Evolutionary conservation across 2,113 vertebrate species (phyloP).

Genomic region (Rana temporaria): DNA sequence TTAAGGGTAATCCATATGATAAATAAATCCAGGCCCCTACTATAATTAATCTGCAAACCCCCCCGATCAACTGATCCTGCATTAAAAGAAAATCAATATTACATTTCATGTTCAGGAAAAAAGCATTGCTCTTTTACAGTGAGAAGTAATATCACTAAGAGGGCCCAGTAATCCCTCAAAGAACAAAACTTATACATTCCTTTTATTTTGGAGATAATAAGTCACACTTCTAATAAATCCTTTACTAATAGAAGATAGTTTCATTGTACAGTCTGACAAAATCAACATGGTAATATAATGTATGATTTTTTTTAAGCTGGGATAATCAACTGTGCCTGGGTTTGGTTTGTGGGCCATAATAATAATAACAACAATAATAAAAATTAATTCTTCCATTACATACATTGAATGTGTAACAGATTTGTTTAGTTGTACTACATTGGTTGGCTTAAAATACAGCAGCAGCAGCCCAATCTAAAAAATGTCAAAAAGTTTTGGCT

Average conservation of each 20-base stretch:
- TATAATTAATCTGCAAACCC: constrained; percentile 24
- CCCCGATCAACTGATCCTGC: constrained; percentile 37
- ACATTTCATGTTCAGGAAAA: constrained; percentile 15
- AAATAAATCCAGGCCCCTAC: constrained; percentile 15
- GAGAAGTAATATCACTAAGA: neutral
- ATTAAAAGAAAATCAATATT: constrained; percentile 48
- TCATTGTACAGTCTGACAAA: neutral
- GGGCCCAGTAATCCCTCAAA: neutral
- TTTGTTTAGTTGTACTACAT: no score
- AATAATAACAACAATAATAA: no score
- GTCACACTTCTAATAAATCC: neutral
- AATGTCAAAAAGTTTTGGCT: no score
- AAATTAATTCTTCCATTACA: no score
- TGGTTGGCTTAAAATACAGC: no score
- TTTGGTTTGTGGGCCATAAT: no score
- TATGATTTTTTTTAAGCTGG: neutral
- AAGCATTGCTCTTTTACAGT: constrained; percentile 35
- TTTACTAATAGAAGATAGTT: neutral
- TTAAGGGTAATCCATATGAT: constrained; percentile 35
- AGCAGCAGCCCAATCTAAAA: no score
- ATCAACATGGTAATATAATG: no score
- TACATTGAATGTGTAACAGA: no score
- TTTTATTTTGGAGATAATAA: neutral
- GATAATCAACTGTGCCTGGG: no score
- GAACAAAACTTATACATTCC: neutral